A percentile compares a stretch with the other conserved stretches of the same genome.
These are phyloP conservation scores for Silvanus unidentatus DNA, from an alignment of 2,888 invertebrate species.

Conservation along the genomic window DNA sequence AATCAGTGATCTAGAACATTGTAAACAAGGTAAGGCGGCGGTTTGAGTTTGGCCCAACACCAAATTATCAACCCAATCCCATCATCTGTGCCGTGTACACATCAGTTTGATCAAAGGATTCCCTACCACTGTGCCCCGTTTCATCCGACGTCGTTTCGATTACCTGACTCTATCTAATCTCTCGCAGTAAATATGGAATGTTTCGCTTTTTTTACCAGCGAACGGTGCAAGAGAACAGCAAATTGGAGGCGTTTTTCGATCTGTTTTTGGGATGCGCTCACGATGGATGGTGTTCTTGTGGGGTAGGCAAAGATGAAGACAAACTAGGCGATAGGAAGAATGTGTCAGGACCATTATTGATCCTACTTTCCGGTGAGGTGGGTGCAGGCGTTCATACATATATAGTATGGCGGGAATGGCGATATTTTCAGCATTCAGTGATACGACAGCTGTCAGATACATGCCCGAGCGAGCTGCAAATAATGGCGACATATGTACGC, in stretches of 20 bases:
- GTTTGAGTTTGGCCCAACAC: constrained; percentile 35
- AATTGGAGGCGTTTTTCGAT: too few species aligned
- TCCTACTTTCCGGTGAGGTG: constrained; percentile 27
- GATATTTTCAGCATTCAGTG: constrained; percentile 43
- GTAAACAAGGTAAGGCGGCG: constrained; percentile 39
- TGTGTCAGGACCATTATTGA: constrained; percentile 29
- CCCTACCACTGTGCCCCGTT: constrained; percentile 15
- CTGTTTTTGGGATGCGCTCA: too few species aligned
- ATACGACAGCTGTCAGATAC: constrained; percentile 48
- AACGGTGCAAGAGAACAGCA: too few species aligned
- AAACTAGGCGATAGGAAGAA: too few species aligned
- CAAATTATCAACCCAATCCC: constrained; percentile 42
- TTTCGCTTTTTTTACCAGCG: constrained; percentile 12
- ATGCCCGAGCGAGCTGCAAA: constrained; percentile 43
- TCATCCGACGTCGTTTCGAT: constrained; percentile 37
- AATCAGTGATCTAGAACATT: constrained; percentile 42
- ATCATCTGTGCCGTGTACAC: constrained; percentile 41
- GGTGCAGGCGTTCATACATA: constrained; percentile 19
- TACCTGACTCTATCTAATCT: constrained; percentile 36
- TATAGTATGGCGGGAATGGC: constrained; percentile 37
- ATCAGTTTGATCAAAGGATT: constrained; percentile 40
- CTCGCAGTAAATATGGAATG: constrained; percentile 34
- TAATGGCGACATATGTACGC: constrained; percentile 47
- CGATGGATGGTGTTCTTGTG: too few species aligned
- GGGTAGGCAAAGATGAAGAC: too few species aligned